A percentile compares a stretch with the other conserved stretches of the same genome.
phyloP scores from a whole-genome alignment of 2,113 vertebrate species.

The Chunga burmeisteri region DNA sequence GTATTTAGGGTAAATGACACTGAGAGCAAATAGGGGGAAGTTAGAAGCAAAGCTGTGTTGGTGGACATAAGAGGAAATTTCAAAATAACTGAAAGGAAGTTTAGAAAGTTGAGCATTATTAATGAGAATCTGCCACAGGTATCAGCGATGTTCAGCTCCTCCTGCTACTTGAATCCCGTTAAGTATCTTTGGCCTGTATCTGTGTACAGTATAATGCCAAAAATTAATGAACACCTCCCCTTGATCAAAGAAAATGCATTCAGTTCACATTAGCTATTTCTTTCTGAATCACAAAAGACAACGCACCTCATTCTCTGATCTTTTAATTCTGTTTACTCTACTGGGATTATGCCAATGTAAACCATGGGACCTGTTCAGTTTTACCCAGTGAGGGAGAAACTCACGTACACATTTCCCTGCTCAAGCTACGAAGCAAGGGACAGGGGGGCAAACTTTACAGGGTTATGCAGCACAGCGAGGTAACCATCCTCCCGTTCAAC shows the following conservation, averaged over 20 bases:
- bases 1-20: neutral
- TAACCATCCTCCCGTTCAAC: accelerated
- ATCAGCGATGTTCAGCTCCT: neutral
- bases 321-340: neutral
- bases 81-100: neutral
- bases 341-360: neutral
- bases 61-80: neutral
- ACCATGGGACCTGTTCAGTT: neutral
- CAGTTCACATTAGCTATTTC: neutral
- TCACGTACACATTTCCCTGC: neutral
- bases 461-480: neutral
- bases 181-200: neutral
- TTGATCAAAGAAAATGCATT: neutral
- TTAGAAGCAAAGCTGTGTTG: neutral
- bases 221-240: neutral
- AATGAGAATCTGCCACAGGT: neutral
- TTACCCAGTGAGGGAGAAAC: neutral
- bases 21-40: neutral
- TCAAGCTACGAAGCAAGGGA: neutral
- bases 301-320: neutral
- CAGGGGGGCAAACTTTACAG: neutral
- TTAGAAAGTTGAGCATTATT: neutral
- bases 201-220: neutral
- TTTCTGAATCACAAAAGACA: neutral
- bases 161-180: neutral